These are phyloP conservation scores for Yasuhikotakia modesta DNA, from an alignment of 2,797 vertebrate genomes.

Conservation along the genomic window DNA sequence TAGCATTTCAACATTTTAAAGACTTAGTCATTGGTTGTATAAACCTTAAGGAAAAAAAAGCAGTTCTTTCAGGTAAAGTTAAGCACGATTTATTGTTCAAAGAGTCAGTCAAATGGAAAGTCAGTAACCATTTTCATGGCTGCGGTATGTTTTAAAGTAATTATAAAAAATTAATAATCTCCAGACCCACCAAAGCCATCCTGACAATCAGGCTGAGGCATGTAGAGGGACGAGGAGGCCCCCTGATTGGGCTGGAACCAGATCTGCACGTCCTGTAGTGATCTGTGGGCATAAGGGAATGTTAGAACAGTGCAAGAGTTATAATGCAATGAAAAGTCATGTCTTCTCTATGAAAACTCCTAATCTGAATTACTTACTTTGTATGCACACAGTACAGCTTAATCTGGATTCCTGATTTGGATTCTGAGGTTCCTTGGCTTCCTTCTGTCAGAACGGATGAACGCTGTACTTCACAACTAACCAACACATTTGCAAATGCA, in stretches of 20 bases:
- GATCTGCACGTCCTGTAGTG: slow-evolving; percentile 97
- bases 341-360: background rate
- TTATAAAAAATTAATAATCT: background rate
- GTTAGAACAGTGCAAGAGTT: background rate
- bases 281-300: slow-evolving; percentile 72
- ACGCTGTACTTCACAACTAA: background rate
- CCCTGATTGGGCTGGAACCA: slow-evolving; percentile 89
- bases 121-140: too few relatives aligned
- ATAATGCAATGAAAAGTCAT: slow-evolving; percentile 1
- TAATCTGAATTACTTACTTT: slow-evolving; percentile 82
- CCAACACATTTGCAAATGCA: background rate
- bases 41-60: too few relatives aligned
- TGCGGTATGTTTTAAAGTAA: too few relatives aligned
- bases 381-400: slow-evolving; percentile 98
- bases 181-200: slow-evolving; percentile 84
- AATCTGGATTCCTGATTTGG: slow-evolving; percentile 91
- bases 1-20: too few relatives aligned
- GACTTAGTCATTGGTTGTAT: too few relatives aligned
- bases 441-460: slow-evolving; percentile 78
- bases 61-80: too few relatives aligned
- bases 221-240: slow-evolving; percentile 73
- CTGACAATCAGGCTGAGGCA: slow-evolving; percentile 77
- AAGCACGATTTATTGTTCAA: too few relatives aligned
- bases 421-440: slow-evolving; percentile 84
- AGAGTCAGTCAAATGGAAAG: too few relatives aligned